Base-by-base conservation (phyloP, 2,888 invertebrate genomes). In the Epirrhoe alternata region DNA sequence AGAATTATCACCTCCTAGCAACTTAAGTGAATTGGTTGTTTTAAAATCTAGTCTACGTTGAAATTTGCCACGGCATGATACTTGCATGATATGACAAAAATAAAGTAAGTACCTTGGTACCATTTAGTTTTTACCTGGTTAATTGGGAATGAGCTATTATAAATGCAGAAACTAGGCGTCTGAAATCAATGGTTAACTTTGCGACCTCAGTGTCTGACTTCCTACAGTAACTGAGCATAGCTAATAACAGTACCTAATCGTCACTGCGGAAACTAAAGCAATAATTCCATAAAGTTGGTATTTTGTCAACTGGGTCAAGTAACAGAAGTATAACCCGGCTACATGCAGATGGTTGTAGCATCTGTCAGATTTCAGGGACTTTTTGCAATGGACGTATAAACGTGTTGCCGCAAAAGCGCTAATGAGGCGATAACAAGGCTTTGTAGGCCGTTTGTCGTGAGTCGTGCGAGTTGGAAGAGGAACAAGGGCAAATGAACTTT, bases 341-440 rank as follows among this genome's bases (percentile, higher is more conserved):
- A 35, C 14, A 55, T 69, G 31, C 14, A 54, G 58, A 61, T 65
- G 69, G 35, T n/a, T 14, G 49, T 47, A 54, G 52, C 50, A 45
- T 63, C 50, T 59, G 24, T 42, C 10, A 45, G 31, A 14, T 59
- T 60, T 67, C 62, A 68, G 42, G 14, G 45, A 49, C 61, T 56
- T 52, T 60, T 70, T 49, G 59, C 30, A 17, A 64, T 62, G 57
- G 60, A 17, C 59, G 49, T 61, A 64, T 72, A 66, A 50, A 61
- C 58, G 59, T 17, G 64, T 57, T 81, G 74, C 74, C 80, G 65
- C 72, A 50, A 65, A 75, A 45, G 75, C 72, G 77, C 71, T 82
- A 82, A 83, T 73, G 51, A 72, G n/a, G 31, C 63, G 81, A 69
- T 79, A 79, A 81, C 53, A 56, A 70, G 57, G 53, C 60, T 14